Percentiles rank a stretch among this genome's conserved stretches.
phyloP scores from a whole-genome alignment of 2,797 vertebrate genomes.

The Spinibarbus caldwelli region DNA sequence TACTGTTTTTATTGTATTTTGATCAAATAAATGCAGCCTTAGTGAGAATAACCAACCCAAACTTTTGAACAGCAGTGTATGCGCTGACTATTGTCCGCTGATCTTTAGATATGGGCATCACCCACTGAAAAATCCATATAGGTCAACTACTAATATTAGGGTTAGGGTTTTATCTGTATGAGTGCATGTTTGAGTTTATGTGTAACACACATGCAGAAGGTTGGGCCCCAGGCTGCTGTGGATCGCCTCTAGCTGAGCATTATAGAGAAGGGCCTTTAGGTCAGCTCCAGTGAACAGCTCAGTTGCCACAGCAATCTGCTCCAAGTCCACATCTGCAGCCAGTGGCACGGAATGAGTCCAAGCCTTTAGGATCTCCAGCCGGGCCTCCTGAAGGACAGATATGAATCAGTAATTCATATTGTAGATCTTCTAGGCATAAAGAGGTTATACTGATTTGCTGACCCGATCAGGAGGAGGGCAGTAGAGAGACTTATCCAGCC shows the following conservation, averaged over 20 bases:
- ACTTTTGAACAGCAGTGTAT: neutral
- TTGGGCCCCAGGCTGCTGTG: constrained; percentile 74
- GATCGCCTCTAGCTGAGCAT: constrained; percentile 90
- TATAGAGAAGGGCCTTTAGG: constrained; percentile 93
- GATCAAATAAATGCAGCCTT: too few relatives aligned
- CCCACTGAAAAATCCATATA: neutral
- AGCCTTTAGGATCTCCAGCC: constrained; percentile 89
- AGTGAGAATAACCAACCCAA: too few relatives aligned
- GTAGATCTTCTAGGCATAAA: neutral
- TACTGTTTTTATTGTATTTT: neutral
- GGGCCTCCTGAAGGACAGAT: constrained; percentile 77
- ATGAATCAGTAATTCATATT: neutral
- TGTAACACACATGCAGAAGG: constrained; percentile 76
- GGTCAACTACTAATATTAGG: neutral
- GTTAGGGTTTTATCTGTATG: neutral
- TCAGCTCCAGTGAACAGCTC: constrained; percentile 93
- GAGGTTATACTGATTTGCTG: constrained; percentile 27
- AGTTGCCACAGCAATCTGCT: constrained; percentile 84
- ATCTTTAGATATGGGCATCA: neutral
- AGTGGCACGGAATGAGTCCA: constrained; percentile 84
- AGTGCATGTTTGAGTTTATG: neutral
- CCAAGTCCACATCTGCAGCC: constrained; percentile 88
- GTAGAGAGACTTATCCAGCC: constrained; percentile 93
- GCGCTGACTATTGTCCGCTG: neutral
- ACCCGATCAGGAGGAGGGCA: constrained; percentile 94